A percentile compares a stretch with the other conserved stretches of the same genome.
These are phyloP conservation scores for Teleogryllus oceanicus DNA, from an alignment of 2,888 invertebrate species.

Conservation along the genomic window DNA sequence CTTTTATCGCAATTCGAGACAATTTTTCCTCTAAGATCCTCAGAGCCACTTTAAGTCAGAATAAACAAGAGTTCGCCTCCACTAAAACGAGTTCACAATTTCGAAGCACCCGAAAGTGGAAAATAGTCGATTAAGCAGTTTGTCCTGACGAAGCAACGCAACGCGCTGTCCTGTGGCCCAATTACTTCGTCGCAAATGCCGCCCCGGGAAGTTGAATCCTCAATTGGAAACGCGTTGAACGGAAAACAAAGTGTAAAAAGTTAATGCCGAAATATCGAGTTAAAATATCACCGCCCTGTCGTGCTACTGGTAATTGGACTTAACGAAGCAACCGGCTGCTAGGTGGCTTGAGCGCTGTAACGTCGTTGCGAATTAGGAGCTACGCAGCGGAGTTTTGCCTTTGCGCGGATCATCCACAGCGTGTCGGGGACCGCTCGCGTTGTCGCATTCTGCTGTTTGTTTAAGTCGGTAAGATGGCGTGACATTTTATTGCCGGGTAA, in stretches of 20 bases:
- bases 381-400: too few species aligned
- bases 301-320: neutral
- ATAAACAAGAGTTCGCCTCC: neutral
- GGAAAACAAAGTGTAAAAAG: neutral
- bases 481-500: too few species aligned
- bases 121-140: constrained; percentile 3
- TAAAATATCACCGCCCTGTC: neutral
- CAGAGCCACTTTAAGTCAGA: too few species aligned
- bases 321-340: neutral
- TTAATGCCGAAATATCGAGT: neutral
- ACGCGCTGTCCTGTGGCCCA: neutral
- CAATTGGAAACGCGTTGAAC: neutral
- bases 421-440: too few species aligned
- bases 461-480: too few species aligned
- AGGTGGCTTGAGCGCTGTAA: too few species aligned
- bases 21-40: too few species aligned
- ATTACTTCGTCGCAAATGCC: neutral
- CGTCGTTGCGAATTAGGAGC: too few species aligned
- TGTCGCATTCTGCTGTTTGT: too few species aligned
- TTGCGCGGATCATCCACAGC: too few species aligned
- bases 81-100: neutral
- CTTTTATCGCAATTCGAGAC: too few species aligned
- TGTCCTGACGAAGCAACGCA: too few species aligned
- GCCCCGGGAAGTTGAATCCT: neutral
- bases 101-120: neutral